Evolutionary conservation across 2,888 invertebrate genomes (phyloP), one percentile per base, ranked within the genome.

Genomic region (Muschampia plurimacula): DNA sequence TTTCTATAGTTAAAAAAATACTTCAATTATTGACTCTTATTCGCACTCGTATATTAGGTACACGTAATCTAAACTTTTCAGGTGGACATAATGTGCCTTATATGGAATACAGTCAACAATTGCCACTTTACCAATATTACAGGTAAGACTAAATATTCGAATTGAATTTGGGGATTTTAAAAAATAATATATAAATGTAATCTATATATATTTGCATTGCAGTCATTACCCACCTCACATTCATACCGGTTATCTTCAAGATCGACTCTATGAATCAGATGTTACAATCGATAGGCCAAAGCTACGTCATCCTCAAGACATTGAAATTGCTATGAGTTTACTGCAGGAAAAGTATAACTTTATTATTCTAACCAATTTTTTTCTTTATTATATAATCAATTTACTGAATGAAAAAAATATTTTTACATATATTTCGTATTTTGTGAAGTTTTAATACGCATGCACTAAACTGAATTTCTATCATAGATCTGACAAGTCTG

Each of bases 301-400:
- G 55, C 84, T 83, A 78, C 80, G 83, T 13, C 93, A 93, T 78
- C 91, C 89, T 2, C 93, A 93, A 84, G 93, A 93, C 68, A 78
- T 87, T 52, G 89, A 87, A 72, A 91, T 93, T 76, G 79, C 88
- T 32, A 86, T 86, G 85, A 66, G 52, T 32, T 39, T 66, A 39
- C 59, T 39, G 10, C 71, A 60, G 59, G 66, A 71, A 22, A 66
- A 71, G 60, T 49, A 71, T 44, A 7, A 60, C 6, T 15, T 2
- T 32, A 4, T 32, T 32, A 4, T 4, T 32, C 32, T 32, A 32
- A 4, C 1, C 0, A 32, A 1, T 32, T 32, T 32, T 2, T 32
- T 32, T 32, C 32, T 32, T 2, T 32, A 4, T 32, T 32, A 32
- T 32, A 4, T 4, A 32, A 32, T 32, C 4, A 32, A 32, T 32